phyloP scores from a whole-genome alignment of 2,888 invertebrate species.

The Sphaeridia pumilis region DNA sequence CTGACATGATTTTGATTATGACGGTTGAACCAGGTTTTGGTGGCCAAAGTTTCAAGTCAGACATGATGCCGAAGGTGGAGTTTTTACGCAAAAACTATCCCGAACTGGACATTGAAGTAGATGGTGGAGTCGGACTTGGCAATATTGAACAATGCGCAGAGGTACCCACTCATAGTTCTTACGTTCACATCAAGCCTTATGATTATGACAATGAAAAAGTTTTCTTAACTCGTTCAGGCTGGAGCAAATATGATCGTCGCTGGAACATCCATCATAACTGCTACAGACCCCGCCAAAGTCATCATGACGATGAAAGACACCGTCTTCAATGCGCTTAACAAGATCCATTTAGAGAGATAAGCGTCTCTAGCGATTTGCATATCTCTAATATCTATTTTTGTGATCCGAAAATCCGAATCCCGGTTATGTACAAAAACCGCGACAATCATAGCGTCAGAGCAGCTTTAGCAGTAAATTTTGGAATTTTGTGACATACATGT shows the following conservation, averaged over 20 bases:
- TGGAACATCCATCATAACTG: conserved; percentile 82
- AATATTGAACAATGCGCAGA: conserved; percentile 84
- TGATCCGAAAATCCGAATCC: too few species aligned
- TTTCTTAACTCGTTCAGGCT: conserved; percentile 52
- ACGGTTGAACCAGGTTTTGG: conserved; percentile 99
- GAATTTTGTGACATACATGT: too few species aligned
- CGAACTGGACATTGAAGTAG: conserved; percentile 86
- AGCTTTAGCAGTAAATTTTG: too few species aligned
- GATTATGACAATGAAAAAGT: too few species aligned
- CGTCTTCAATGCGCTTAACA: conserved; percentile 31
- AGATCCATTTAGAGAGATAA: conserved; percentile 19
- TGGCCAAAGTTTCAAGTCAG: conserved; percentile 90
- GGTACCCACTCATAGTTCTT: conserved; percentile 49
- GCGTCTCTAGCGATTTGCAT: too few species aligned
- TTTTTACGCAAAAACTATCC: conserved; percentile 75
- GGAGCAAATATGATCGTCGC: conserved; percentile 99
- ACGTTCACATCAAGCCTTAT: background rate
- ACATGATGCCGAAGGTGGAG: conserved; percentile 91
- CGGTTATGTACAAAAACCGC: too few species aligned
- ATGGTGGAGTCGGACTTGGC: conserved; percentile 86
- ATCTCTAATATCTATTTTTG: too few species aligned
- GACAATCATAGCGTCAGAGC: too few species aligned
- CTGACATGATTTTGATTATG: conserved; percentile 93
- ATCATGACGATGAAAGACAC: conserved; percentile 57
- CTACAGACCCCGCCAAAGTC: conserved; percentile 65